Base-by-base conservation (phyloP, 1,140 invertebrate genomes). In the Magallana angulata region DNA sequence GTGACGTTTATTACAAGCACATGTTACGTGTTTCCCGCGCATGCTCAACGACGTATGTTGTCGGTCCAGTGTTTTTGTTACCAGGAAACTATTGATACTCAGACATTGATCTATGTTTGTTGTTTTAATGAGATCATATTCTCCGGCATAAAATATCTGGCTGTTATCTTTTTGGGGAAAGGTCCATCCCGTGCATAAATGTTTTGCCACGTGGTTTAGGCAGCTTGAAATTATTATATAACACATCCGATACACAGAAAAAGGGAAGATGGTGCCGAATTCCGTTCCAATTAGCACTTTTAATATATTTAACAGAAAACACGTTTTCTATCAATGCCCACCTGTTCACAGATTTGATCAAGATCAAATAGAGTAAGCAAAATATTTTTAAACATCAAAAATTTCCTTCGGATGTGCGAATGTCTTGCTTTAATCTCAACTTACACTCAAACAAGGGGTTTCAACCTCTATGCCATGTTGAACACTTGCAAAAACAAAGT, bases 101-200 rank as follows among this genome's bases (percentile, higher is more conserved):
- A 76, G 68, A 76, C 68, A 76, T 76, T 76, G 68, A 76, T 76
- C 68, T 76, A 76, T 76, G 68, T 76, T 76, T 76, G 68, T 76
- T 76, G 68, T 76, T 76, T 30, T 76, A 76, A 76, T 76, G 68
- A 76, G 68, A 76, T 76, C 68, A 76, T 24, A 76, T 76, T 76
- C 24, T 30, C 18, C 11, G 24, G 68, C 68, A 76, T 76, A 30
- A 76, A 76, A 76, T 76, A 76, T 76, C 36, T 76, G 68, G 18
- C 18, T 76, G 68, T 36, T 30, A 30, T 76, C 68, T 76, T 18
- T 48, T 76, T 76, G 24, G 68, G 30, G 68, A 76, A 76, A 76
- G 68, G 68, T 76, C 68, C 68, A 76, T 76, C 68, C 36, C 68
- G 68, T 76, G 68, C 68, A 76, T 48, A 30, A 12, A 24, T 11